Percentiles rank a stretch among this genome's conserved stretches.
Evolutionary conservation across 2,888 invertebrate genomes (phyloP).

Genomic region (Drosophila kanekoi): DNA sequence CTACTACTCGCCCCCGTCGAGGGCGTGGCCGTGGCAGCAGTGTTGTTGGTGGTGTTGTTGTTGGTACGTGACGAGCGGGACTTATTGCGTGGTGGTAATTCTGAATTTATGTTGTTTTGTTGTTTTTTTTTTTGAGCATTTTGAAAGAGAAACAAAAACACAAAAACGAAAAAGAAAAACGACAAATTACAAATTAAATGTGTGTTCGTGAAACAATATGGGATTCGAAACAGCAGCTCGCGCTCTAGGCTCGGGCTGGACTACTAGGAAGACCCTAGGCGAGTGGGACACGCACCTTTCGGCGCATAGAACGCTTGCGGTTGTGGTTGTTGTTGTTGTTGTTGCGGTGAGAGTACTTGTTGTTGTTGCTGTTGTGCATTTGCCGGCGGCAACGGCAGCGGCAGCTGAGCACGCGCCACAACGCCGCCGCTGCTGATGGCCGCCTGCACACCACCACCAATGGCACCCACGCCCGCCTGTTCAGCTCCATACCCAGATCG

Average conservation of each 20-base stretch:
- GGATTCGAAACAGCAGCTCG: constrained; percentile 22
- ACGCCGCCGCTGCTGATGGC: constrained; percentile 79
- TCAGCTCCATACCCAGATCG: constrained; percentile 80
- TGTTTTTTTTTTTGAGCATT: constrained; percentile 17
- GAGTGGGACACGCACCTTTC: constrained; percentile 87
- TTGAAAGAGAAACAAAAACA: constrained; percentile 11
- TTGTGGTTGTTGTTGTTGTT: constrained; percentile 73
- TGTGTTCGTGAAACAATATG: constrained; percentile 33
- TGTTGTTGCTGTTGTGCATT: constrained; percentile 62
- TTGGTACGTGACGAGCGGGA: constrained; percentile 82
- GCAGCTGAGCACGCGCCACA: constrained; percentile 81
- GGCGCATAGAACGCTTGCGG: constrained; percentile 89
- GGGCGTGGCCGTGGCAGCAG: constrained; percentile 55
- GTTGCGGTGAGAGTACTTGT: constrained; percentile 66
- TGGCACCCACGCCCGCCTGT: constrained; percentile 45
- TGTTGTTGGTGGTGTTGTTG: constrained; percentile 58
- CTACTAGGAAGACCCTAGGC: constrained; percentile 16
- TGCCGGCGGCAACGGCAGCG: constrained; percentile 79
- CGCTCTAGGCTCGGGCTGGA: constrained; percentile 9
- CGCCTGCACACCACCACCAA: constrained; percentile 75
- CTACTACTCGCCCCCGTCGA: constrained; percentile 53
- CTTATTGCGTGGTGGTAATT: constrained; percentile 81
- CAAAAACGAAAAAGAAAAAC: constrained; percentile 49
- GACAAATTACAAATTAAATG: constrained; percentile 62
- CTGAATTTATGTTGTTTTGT: constrained; percentile 61